Evolutionary conservation across 1,140 invertebrate genomes (phyloP), one percentile per base, ranked within the genome.

Genomic region (Semibalanus balanoides): DNA sequence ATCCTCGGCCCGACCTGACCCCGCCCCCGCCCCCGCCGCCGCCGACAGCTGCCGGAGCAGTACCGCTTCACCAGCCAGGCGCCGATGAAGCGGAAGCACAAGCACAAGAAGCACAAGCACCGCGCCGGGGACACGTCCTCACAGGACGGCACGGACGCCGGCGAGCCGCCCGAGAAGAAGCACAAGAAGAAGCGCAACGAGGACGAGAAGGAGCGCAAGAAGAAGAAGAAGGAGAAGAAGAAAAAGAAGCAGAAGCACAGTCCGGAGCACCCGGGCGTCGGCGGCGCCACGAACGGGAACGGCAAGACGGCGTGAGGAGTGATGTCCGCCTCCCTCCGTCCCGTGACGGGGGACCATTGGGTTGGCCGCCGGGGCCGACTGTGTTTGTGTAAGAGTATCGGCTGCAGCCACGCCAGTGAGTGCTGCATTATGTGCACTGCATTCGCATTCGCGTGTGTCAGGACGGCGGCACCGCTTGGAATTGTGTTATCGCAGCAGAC

Each of bases 161-260:
- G 90, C 80, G 93, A 94, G 82, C 91, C 91, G 35, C 93, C 95
- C 81, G 93, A 97, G 82, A 96, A 96, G 87, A 97, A 96, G 83
- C 93, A 96, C 82, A 97, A 97, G 86, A 97, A 96, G 82, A 93
- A 96, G 81, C 96, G 96, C 80, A 94, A 97, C 80, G 94, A 97
- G 77, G 94, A 96, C 79, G 96, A 97, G 80, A 93, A 97, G 82
- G 87, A 93, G 43, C 95, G 94, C 84, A 96, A 96, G 81, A 88
- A 94, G 80, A 96, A 96, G 88, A 97, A 97, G 85, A 94, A 97
- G 81, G 95, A 97, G 83, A 96, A 96, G 81, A 88, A 93, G 77
- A 95, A 96, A 88, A 85, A 85, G 79, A 95, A 94, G 84, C 93
- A 95, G 81, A 94, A 94, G 81, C 93, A 96, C 82, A 95, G 93